phyloP scores from a whole-genome alignment of 2,113 vertebrate genomes.

The Danionella cerebrum region DNA sequence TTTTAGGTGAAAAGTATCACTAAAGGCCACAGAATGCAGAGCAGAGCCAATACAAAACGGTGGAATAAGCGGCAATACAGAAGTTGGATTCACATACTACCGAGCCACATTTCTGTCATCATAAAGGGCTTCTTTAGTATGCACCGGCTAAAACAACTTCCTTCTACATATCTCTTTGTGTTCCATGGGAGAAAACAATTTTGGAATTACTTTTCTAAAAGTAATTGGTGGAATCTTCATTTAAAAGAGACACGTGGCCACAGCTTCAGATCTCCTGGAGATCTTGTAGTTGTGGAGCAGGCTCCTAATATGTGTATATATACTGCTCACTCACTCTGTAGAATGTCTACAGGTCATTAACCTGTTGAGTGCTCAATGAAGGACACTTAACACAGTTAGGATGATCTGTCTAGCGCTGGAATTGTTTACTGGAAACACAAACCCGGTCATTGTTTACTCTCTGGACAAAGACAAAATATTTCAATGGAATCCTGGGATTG shows the following conservation, averaged over 20 bases:
- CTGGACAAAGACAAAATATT: neutral
- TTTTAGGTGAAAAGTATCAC: no score
- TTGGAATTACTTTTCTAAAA: neutral
- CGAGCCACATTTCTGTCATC: no score
- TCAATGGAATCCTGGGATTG: neutral
- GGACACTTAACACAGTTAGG: neutral
- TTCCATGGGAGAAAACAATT: neutral
- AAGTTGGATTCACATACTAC: no score
- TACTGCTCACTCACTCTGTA: neutral
- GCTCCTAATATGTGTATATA: no score
- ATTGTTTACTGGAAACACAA: neutral
- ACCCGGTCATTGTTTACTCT: neutral
- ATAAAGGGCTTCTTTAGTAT: no score
- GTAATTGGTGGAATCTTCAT: neutral
- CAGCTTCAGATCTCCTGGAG: neutral
- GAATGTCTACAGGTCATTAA: constrained; percentile 8
- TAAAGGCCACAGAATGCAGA: no score
- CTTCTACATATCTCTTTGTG: neutral
- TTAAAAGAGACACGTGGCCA: neutral
- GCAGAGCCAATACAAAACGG: no score
- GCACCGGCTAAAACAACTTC: neutral
- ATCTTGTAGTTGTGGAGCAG: neutral
- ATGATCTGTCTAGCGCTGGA: neutral
- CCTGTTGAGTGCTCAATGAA: neutral
- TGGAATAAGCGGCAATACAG: no score